These are phyloP conservation scores for Musca domestica DNA, from an alignment of 1,140 invertebrate species.

Conservation along the genomic window DNA sequence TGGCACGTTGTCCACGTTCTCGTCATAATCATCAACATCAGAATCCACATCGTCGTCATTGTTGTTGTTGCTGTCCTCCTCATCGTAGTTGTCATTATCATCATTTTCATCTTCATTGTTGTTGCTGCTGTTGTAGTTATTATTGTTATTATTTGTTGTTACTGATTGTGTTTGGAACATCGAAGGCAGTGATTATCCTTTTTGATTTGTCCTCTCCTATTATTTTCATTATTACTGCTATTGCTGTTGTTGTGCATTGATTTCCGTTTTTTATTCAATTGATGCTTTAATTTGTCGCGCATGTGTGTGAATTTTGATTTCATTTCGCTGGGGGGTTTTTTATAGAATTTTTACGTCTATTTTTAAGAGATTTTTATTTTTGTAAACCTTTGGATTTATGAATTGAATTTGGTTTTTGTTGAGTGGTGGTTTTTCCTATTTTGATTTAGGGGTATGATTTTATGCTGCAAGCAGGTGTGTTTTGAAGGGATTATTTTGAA, in stretches of 20 bases:
- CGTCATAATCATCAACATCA: not conserved
- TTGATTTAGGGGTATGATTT: too few species aligned
- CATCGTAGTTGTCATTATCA: not conserved
- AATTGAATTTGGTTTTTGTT: not conserved
- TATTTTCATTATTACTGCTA: not conserved
- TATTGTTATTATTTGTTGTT: constrained; percentile 20
- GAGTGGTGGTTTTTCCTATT: not conserved
- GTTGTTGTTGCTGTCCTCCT: too few species aligned
- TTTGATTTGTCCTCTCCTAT: constrained; percentile 13
- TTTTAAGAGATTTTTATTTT: not conserved
- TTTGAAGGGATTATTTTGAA: not conserved
- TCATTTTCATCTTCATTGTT: not conserved
- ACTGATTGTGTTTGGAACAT: not conserved
- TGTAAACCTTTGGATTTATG: not conserved
- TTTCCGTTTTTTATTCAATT: constrained; percentile 8
- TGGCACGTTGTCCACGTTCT: too few species aligned
- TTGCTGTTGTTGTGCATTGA: constrained; percentile 2
- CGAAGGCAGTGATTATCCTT: constrained; percentile 13
- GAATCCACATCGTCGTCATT: not conserved
- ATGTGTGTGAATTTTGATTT: constrained; percentile 1
- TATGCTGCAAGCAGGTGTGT: not conserved
- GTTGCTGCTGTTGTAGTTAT: not conserved
- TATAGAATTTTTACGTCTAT: not conserved
- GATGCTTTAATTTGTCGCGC: constrained; percentile 22
- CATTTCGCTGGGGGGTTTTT: not conserved